Base-by-base conservation (phyloP, 2,888 invertebrate genomes). In the Falcaria lacertinaria region DNA sequence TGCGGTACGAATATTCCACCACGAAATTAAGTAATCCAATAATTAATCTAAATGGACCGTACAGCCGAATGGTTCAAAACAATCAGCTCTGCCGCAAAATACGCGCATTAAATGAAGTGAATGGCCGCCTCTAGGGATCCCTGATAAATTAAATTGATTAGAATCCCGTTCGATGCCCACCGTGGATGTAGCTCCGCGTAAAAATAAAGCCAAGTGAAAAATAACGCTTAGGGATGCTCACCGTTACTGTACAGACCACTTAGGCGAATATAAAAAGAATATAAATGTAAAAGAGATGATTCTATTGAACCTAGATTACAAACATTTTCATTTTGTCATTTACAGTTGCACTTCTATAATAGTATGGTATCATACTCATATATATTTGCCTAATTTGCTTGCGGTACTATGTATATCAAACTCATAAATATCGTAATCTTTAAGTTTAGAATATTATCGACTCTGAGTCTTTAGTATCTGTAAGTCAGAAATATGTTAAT, bases 101-200 rank as follows among this genome's bases (percentile, higher is more conserved):
- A 89, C 88, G 85, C 87, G 89, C 88, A 88, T 87, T 89, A 89
- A 89, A 89, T 87, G 89, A 89, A 89, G 86, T 87, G 88, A 88
- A 89, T 87, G 84, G 85, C 81, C 75, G 85, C 85, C 87, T 85
- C 86, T 61, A 70, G 87, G 86, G 87, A 88, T 84, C 84, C 86
- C 86, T 80, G 89, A 89, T 89, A 89, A 89, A 89, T 89, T 89
- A 89, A 89, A 89, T 88, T 89, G 89, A 89, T 89, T 89, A 89
- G 89, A 86, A 88, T 86, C 85, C 85, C 79, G 85, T 78, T 81
- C 83, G 83, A 86, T 79, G 81, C 76, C 72, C 75, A 65, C 76
- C 79, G 72, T 69, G 78, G 78, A 77, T 80, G 84, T 80, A 75
- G 80, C 77, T 64, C 63, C 69, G 77, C 73, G 80, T 71, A 82